phyloP scores from a whole-genome alignment of 2,888 invertebrate species.

The Syritta pipiens region DNA sequence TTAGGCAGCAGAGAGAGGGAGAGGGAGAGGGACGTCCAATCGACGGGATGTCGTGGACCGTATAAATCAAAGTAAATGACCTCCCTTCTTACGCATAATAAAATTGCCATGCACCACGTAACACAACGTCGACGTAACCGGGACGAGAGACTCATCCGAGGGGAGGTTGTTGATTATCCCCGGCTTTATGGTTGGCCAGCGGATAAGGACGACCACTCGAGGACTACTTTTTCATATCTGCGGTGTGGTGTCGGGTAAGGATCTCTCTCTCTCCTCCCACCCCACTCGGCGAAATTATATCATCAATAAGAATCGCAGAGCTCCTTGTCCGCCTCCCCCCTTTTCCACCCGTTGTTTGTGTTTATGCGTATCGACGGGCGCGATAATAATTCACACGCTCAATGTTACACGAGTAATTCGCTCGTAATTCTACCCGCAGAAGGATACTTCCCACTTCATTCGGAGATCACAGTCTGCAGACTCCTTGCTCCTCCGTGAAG shows the following conservation, averaged over 20 bases:
- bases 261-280: conserved; percentile 1
- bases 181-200: conserved; percentile 30
- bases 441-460: conserved; percentile 48
- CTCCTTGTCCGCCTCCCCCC: too few relatives aligned
- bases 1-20: too few relatives aligned
- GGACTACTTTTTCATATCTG: conserved; percentile 2
- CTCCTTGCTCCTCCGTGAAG: conserved; percentile 33
- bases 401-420: conserved; percentile 67
- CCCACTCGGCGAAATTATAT: conserved; percentile 31
- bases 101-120: conserved; percentile 61
- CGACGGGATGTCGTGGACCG: conserved; percentile 21
- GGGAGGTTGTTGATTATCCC: conserved; percentile 21
- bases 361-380: conserved; percentile 52
- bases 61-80: conserved; percentile 63
- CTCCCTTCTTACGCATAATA: conserved; percentile 62
- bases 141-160: conserved; percentile 20
- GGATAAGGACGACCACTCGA: conserved; percentile 20
- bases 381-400: conserved; percentile 61
- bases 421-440: conserved; percentile 59
- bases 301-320: conserved; percentile 55
- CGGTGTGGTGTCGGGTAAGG: neutral
- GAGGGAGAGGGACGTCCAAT: too few relatives aligned
- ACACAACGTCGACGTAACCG: conserved; percentile 27
- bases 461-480: neutral
- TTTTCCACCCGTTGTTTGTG: neutral